Base-by-base conservation (phyloP, 2,888 invertebrate species). In the Operophtera brumata region DNA sequence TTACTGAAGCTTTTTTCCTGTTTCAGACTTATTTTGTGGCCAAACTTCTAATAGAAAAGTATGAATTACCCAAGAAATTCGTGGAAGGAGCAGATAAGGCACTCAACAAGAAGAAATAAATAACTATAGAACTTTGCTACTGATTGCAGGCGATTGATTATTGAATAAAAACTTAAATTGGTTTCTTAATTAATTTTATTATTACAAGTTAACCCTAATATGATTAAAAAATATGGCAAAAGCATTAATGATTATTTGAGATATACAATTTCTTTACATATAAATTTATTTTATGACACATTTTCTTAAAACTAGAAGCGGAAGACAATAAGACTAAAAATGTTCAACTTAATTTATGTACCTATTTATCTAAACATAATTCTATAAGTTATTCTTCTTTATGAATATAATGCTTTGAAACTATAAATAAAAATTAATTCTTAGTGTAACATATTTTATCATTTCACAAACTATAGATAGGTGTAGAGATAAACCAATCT, bases 31-130 rank as follows among this genome's bases (percentile, higher is more conserved):
- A 88, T 64, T 90, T 84, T 57, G 69, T 91, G 47, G 90, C 91
- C 2, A 89, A 88, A 61, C 75, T 87, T 55, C 77, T 94, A 84
- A 73, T 92, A 91, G 96, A 94, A 68, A 94, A 94, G 75, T 96
- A 95, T 77, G 93, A 93, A 56, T 91, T 96, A 47, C 94, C 95
- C 40, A 93, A 93, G 80, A 94, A 93, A 70, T 95, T 92, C 67
- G 91, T 96, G 49, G 92, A 92, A 67, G 96, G 96, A 28, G 88
- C 95, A 12, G 95, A 96, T 83, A 93, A 93, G 68, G 94, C 94
- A 10, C 93, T 94, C 13, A 95, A 94, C 71, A 93, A 93, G 78
- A 93, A 92, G 76, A 93, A 88, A 65, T 70, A 64, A 69, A 54
- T 14, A 12, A 12, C 43, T 37, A 25, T 36, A 79, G 75, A 68